Evolutionary conservation across 1,140 invertebrate genomes (phyloP), one percentile per base, ranked within the genome.

Genomic region (Zaprionus africanus): DNA sequence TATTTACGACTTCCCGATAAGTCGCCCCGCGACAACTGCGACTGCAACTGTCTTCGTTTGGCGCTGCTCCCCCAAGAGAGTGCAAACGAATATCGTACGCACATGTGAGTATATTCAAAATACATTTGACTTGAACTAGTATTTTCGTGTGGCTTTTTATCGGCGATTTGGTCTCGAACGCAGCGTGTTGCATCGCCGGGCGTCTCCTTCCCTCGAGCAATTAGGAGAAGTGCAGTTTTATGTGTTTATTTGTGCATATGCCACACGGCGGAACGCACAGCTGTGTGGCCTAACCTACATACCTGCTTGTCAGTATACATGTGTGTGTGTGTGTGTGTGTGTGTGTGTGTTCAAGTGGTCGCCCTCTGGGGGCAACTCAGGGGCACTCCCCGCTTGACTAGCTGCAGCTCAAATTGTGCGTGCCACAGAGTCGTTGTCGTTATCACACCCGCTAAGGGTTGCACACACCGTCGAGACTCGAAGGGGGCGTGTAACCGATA

Each of bases 171-270:
- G 54, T 72, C 80, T 71, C 41, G 59, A 76, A 79, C 70, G 61
- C 68, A 80, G 59, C 74, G 78, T 72, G 49, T 78, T 82, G 65
- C 74, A 75, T 43, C 22, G 41, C 69, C 46, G 26, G 28, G 13
- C 49, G 49, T 69, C 69, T 81, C 84, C 66, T 69, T 78, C 84
- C 81, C 85, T 61, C 46, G 54, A 73, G 85, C 85, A 90, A 90
- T 90, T 90, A 90, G 85, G 81, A 82, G 79, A 69, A 90, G 85
- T 90, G 85, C 85, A 90, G 85, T 90, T 90, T 90, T 90, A 90
- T 90, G 85, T 90, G 85, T 85, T 90, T 88, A 81, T 90, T 85
- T 85, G 81, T 76, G 61, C 62, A 46, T 78, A 76, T 76, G 80
- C 68, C 83, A 78, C 80, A 69, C n/a, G 68, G 46, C 70, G 41